These are phyloP conservation scores for Maccullochella peelii DNA, from an alignment of 2,113 vertebrate species.

Conservation along the genomic window DNA sequence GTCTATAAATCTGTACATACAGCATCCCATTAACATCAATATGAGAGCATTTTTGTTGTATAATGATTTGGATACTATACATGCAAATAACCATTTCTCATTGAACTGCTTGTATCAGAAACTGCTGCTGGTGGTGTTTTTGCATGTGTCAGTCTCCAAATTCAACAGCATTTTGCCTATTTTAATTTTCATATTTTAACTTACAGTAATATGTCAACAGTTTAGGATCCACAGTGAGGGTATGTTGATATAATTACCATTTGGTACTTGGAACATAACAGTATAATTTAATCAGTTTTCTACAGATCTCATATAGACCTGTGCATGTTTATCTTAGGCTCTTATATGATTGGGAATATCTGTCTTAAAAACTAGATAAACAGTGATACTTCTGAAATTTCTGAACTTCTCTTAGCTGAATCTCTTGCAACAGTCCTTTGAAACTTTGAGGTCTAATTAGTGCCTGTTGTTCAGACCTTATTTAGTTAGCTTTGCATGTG, in stretches of 20 bases:
- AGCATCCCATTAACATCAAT: neutral
- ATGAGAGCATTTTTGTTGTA: neutral
- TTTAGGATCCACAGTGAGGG: neutral
- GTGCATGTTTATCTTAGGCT: neutral
- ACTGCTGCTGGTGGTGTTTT: neutral
- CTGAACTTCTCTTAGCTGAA: neutral
- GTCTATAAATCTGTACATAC: neutral
- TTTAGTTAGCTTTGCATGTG: neutral
- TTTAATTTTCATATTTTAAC: neutral
- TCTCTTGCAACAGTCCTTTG: neutral
- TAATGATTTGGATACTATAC: neutral
- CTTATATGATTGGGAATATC: neutral
- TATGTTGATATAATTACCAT: neutral
- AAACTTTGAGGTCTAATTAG: conserved; percentile 1
- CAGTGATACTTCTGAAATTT: neutral
- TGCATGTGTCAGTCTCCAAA: neutral
- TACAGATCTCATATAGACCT: neutral
- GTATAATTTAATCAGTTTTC: neutral
- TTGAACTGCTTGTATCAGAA: neutral
- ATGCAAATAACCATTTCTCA: neutral
- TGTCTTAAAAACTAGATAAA: neutral
- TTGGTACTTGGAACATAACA: neutral
- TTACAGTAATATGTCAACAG: neutral
- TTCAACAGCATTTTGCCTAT: neutral
- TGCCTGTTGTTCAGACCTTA: neutral